Base-by-base conservation (phyloP, 2,888 invertebrate species). In the Galeruca laticollis region DNA sequence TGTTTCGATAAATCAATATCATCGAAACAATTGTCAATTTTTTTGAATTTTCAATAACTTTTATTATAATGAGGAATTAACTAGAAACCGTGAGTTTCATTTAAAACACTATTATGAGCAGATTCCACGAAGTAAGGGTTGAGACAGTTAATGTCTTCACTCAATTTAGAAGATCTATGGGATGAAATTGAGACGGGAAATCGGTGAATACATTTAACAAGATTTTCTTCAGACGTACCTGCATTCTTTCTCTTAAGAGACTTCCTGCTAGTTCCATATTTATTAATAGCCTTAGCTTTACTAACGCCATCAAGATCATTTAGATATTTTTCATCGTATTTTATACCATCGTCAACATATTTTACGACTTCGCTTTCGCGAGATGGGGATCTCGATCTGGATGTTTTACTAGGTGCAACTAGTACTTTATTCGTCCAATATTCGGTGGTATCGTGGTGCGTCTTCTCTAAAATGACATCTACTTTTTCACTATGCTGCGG, bases 241-340 rank as follows among this genome's bases (percentile, higher is more conserved):
- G 66, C 31, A 64, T 69, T 67, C 65, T 77, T 77, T 37, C 37
- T 56, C 56, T 69, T 76, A 59, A 74, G 67, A 37, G 76, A 74
- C 61, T 73, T 76, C 51, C 78, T 74, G 20, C 69, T 73, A 40
- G 70, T 69, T 26, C 74, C 74, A 60, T 69, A 72, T 60, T 70
- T 72, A 18, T 70, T 77, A 35, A 76, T 54, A 18, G 52, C 51
- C 64, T 79, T 81, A 11, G 76, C 73, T 80, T 84, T 88, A 83
- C 90, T 90, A 79, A 91, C 88, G 77, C 91, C 91, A 84, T 92
- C 91, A 81, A 91, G 87, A 78, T 90, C 90, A 84, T 87, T 83
- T 54, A 87, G 79, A 75, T 87, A 87, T 33, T 86, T 85, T 70
- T 87, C 86, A 60, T 70, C 64, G 31, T 40, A 68, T 59, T 33